Percentiles rank a stretch among this genome's conserved stretches.
Evolutionary conservation across 2,797 vertebrate species (phyloP).

Genomic region (Lates japonicus): DNA sequence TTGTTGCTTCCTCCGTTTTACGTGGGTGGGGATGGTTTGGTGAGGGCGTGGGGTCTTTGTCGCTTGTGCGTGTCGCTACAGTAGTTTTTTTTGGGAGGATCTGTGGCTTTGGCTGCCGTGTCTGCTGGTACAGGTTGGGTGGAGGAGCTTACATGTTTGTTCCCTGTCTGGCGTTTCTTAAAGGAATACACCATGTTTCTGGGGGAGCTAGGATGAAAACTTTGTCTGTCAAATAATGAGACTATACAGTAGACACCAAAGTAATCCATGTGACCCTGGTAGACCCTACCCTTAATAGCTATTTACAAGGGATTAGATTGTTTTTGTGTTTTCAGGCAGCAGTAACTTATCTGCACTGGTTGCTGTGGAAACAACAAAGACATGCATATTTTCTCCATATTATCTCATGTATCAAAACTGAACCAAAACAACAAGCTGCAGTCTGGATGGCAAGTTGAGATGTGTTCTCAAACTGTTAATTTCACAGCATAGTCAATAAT

Average conservation of each 20-base stretch:
- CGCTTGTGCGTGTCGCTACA: constrained; percentile 12
- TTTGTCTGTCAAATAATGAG: neutral
- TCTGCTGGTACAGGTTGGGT: constrained; percentile 32
- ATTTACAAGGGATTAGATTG: constrained; percentile 8
- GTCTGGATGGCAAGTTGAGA: constrained; percentile 1
- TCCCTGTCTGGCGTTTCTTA: constrained; percentile 58
- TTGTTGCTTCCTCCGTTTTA: constrained; percentile 53
- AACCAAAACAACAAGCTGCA: constrained; percentile 12
- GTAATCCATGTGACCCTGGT: constrained; percentile 24
- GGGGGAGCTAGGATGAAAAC: constrained; percentile 37
- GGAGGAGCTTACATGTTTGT: constrained; percentile 57
- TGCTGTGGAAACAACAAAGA: constrained; percentile 70
- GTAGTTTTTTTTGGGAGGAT: constrained; percentile 1
- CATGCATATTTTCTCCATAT: constrained; percentile 20
- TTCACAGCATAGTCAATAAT: neutral
- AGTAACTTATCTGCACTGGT: constrained; percentile 46
- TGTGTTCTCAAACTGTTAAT: neutral
- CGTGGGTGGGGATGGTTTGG: constrained; percentile 31
- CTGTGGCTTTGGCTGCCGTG: constrained; percentile 51
- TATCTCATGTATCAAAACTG: constrained; percentile 19
- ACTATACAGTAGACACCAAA: constrained; percentile 1
- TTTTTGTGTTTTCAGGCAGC: constrained; percentile 20
- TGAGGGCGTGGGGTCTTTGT: constrained; percentile 22
- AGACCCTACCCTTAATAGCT: neutral
- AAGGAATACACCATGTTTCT: constrained; percentile 63